phyloP scores from a whole-genome alignment of 2,113 vertebrate genomes.

The Alethe diademata region DNA sequence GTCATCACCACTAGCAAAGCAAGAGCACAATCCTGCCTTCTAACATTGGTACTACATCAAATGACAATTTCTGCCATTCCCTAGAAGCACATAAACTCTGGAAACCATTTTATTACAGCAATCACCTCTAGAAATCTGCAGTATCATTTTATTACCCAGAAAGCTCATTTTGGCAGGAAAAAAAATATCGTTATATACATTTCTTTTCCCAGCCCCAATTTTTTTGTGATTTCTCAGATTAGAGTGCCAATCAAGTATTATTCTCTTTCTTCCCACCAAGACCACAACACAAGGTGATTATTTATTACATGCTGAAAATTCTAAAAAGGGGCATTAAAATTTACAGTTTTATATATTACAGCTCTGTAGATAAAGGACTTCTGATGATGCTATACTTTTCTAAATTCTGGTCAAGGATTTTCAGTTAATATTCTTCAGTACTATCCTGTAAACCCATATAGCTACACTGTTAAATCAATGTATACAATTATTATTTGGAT shows the following conservation, averaged over 20 bases:
- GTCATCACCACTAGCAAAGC: not conserved
- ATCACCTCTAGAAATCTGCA: not conserved
- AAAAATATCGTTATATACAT: not conserved
- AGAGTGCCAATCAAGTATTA: not conserved
- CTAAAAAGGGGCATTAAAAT: not conserved
- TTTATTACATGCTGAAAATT: not conserved
- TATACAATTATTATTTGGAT: slow-evolving; percentile 30
- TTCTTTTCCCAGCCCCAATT: not conserved
- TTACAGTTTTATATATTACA: not conserved
- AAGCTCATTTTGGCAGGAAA: not conserved
- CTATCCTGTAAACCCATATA: not conserved
- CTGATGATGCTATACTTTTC: not conserved
- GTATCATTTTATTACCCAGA: not conserved
- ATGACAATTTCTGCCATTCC: not conserved
- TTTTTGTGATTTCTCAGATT: not conserved
- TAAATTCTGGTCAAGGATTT: slow-evolving; percentile 17
- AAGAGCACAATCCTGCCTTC: not conserved
- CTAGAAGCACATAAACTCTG: not conserved
- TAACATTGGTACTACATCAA: not conserved
- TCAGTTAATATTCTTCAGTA: not conserved
- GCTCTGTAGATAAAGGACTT: not conserved
- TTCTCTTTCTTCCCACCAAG: not conserved
- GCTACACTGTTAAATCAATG: slow-evolving; percentile 37
- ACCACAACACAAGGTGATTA: not conserved
- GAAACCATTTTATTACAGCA: not conserved